A percentile compares a stretch with the other conserved stretches of the same genome.
Conservation (phyloP, 2,113 vertebrate species). For the Rostratula benghalensis region DNA sequence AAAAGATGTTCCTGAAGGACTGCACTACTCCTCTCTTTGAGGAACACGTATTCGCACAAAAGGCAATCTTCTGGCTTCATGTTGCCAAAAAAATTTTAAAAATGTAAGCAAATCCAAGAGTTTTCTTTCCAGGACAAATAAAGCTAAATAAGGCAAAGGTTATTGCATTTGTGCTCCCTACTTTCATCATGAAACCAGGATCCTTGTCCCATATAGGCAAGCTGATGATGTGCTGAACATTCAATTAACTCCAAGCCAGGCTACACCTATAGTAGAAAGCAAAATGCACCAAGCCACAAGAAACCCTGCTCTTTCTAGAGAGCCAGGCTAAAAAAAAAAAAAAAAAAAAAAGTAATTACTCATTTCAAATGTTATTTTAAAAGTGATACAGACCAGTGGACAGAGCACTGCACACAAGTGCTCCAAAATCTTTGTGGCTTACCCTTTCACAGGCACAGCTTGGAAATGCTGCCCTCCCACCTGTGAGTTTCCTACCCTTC, state of each 20-base stretch:
- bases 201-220: neutral
- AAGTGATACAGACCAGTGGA: neutral
- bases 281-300: neutral
- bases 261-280: neutral
- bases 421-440: neutral
- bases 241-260: neutral
- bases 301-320: neutral
- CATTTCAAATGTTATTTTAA: neutral
- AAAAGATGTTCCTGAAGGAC: neutral
- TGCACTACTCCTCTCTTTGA: neutral
- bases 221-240: neutral
- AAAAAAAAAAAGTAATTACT: neutral
- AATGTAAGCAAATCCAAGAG: constrained; percentile 26
- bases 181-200: neutral
- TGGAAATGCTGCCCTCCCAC: neutral
- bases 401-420: neutral
- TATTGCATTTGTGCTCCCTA: neutral
- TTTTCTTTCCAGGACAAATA: neutral
- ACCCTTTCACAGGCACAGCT: neutral
- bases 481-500: neutral
- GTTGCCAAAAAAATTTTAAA: neutral
- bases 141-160: constrained; percentile 14
- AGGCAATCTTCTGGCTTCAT: neutral
- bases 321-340: neutral
- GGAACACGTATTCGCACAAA: neutral